Base-by-base conservation (phyloP, 2,113 vertebrate genomes). In the Turnix velox region DNA sequence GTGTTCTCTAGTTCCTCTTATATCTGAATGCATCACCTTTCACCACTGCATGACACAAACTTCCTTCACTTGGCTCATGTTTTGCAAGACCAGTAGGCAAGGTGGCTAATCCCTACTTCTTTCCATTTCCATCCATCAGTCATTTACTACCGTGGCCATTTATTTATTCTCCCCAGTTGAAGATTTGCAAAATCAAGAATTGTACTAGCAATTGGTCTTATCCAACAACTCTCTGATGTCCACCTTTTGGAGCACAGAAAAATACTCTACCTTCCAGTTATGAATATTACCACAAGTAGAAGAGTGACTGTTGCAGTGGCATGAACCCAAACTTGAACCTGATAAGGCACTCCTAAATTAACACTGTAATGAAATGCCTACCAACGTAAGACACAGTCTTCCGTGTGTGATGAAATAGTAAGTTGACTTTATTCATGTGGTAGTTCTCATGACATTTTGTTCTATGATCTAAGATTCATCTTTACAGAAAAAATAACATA, bases 21-120 rank as follows among this genome's bases (percentile, higher is more conserved):
- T 20, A 66, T 6, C 18, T 19, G 22, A 67, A 52, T n/a, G 6
- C 33, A 12, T 65, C 35, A 84, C 4, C 18, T 67, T 87, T 63
- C 27, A 40, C 9, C 0, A 0, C 24, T 37, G 4, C 24, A 6
- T 31, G 27, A 9, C 28, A 59, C 20, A 54, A 8, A 8, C 5
- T 62, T 49, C 42, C 37, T 43, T 73, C 19, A 28, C 9, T 40
- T 68, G 33, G 25, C 22, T 83, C 17, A 22, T 8, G 5, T 77
- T 74, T 58, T 58, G 1, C 24, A 66, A 62, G 25, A 40, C 15
- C 12, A 19, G 6, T 15, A 65, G 4, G 16, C 22, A 20, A 57
- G 1, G 25, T 31, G 11, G 37, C 25, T 66, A 65, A 33, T 48
- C 25, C 4, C 10, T 85, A 1, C 15, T 51, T 39, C 20, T 48